These are phyloP conservation scores for Esox niger DNA, from an alignment of 2,113 vertebrate species.

Conservation along the genomic window DNA sequence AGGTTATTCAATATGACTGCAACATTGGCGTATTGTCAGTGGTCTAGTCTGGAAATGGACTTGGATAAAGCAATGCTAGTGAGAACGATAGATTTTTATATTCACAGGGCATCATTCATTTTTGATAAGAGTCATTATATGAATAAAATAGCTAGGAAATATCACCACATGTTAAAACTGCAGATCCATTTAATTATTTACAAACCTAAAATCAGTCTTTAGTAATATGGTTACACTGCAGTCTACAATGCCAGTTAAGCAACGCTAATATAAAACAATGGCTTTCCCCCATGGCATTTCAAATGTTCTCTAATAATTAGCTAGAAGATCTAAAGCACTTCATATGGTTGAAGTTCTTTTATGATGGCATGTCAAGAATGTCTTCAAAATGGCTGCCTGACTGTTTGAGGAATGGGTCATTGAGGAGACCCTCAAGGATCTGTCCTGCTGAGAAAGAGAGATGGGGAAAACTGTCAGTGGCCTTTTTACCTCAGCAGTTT, in stretches of 20 bases:
- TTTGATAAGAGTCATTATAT: neutral
- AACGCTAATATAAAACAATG: neutral
- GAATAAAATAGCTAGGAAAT: neutral
- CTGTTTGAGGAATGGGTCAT: too few species aligned
- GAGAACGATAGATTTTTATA: neutral
- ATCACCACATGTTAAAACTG: neutral
- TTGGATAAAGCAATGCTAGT: neutral
- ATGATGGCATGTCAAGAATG: too few species aligned
- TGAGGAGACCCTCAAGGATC: neutral
- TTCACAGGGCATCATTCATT: neutral
- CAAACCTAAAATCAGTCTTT: too few species aligned
- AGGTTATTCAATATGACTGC: neutral
- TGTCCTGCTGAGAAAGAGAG: neutral
- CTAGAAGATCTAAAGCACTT: too few species aligned
- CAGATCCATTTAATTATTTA: too few species aligned
- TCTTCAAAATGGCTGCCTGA: too few species aligned
- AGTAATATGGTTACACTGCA: too few species aligned
- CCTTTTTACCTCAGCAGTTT: too few species aligned
- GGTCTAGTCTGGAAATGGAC: conserved; percentile 1
- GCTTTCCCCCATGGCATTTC: neutral
- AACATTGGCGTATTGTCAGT: neutral
- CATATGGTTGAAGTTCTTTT: too few species aligned
- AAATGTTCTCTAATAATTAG: neutral
- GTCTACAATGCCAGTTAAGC: neutral
- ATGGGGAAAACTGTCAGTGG: too few species aligned